These are phyloP conservation scores for Serrognathus titanus DNA, from an alignment of 2,888 invertebrate genomes.

Conservation along the genomic window DNA sequence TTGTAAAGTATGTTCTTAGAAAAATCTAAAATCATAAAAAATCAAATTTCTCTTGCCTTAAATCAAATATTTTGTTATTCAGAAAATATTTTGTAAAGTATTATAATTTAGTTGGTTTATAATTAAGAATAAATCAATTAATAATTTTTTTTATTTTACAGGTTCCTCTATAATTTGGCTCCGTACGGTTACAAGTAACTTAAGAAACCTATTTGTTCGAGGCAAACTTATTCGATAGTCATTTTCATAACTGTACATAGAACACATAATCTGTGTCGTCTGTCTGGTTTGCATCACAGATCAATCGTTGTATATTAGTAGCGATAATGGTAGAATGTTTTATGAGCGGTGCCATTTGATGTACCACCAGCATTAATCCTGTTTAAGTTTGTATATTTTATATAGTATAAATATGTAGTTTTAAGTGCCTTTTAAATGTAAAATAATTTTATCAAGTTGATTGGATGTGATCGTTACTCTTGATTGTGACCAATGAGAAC, in stretches of 20 bases:
- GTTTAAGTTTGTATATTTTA: conserved; percentile 37
- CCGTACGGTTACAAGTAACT: background rate
- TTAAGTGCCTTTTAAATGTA: conserved; percentile 41
- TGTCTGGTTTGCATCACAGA: background rate
- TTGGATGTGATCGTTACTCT: conserved; percentile 22
- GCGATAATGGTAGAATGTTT: conserved; percentile 22
- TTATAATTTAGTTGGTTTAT: too few species aligned
- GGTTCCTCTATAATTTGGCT: background rate
- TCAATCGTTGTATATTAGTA: conserved; percentile 12
- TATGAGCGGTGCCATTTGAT: conserved; percentile 42
- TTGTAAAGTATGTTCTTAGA: too few species aligned
- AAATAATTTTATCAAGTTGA: conserved; percentile 24
- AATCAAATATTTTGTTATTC: too few species aligned
- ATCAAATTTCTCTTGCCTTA: too few species aligned
- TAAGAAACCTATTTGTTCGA: background rate
- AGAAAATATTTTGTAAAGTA: too few species aligned
- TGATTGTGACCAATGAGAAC: conserved; percentile 23
- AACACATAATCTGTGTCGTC: background rate
- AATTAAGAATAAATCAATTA: background rate
- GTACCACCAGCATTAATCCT: conserved; percentile 37
- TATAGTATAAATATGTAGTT: conserved; percentile 22
- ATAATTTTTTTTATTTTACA: background rate
- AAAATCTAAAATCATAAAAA: too few species aligned
- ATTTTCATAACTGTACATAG: too few species aligned
- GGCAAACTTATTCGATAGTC: too few species aligned